A percentile compares a stretch with the other conserved stretches of the same genome.
These are phyloP conservation scores for Schrankia costaestrigalis DNA, from an alignment of 2,888 invertebrate species.

Conservation along the genomic window DNA sequence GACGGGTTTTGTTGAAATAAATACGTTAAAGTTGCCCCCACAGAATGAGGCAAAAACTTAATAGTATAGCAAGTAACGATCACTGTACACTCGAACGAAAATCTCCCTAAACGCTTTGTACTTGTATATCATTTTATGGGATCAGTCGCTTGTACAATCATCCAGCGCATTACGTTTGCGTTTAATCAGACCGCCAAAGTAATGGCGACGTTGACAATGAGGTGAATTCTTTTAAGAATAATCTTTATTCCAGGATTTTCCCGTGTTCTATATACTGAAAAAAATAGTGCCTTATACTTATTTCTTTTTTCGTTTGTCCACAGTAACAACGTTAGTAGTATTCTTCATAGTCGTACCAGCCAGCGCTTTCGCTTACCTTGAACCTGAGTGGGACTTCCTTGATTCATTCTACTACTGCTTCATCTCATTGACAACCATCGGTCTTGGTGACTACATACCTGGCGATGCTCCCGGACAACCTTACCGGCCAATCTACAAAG, in stretches of 20 bases:
- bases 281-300: background rate
- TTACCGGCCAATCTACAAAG: constrained; percentile 91
- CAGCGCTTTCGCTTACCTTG: constrained; percentile 85
- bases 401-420: constrained; percentile 96
- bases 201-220: too few relatives aligned
- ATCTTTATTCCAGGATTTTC: too few relatives aligned
- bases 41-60: background rate
- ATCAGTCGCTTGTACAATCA: too few relatives aligned
- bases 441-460: constrained; percentile 94
- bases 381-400: constrained; percentile 90
- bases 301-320: constrained; percentile 28
- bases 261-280: background rate
- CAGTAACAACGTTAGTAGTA: constrained; percentile 77
- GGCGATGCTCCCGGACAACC: constrained; percentile 88
- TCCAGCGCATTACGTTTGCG: too few relatives aligned
- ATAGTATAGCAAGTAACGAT: background rate
- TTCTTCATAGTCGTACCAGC: constrained; percentile 89
- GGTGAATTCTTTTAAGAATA: too few relatives aligned
- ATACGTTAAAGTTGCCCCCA: too few relatives aligned
- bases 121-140: too few relatives aligned
- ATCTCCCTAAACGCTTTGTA: too few relatives aligned
- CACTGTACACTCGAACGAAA: too few relatives aligned
- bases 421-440: constrained; percentile 93
- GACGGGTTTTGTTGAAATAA: too few relatives aligned
- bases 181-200: too few relatives aligned